phyloP scores from a whole-genome alignment of 1,140 invertebrate species.

The Leguminivora glycinivorella region DNA sequence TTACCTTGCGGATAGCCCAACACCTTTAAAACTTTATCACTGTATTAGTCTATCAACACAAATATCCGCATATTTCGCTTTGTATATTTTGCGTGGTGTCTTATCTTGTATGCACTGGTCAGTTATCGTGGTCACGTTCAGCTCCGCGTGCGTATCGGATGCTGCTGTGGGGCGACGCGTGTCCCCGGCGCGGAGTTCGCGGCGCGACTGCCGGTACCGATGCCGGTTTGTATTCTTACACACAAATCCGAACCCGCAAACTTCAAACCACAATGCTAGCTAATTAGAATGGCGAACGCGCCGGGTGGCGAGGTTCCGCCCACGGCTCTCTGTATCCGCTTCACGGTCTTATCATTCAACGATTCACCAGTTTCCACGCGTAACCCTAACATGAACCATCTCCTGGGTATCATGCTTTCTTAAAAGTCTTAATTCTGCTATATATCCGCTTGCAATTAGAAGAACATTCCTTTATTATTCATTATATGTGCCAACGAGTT shows the following conservation, averaged over 20 bases:
- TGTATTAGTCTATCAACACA: slow-evolving; percentile 16
- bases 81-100: slow-evolving; percentile 18
- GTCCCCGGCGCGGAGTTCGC: slow-evolving; percentile 50
- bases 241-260: slow-evolving; percentile 47
- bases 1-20: slow-evolving; percentile 19
- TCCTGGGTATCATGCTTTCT: background rate
- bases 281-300: slow-evolving; percentile 75
- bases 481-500: slow-evolving; percentile 4
- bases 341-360: slow-evolving; percentile 54
- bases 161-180: slow-evolving; percentile 44
- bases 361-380: slow-evolving; percentile 43
- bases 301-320: slow-evolving; percentile 63
- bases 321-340: slow-evolving; percentile 74
- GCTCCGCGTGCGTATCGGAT: slow-evolving; percentile 44
- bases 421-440: background rate
- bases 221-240: slow-evolving; percentile 38
- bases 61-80: background rate
- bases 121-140: slow-evolving; percentile 69
- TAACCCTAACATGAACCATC: slow-evolving; percentile 45
- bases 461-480: background rate
- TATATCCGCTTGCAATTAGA: background rate
- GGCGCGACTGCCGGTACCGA: slow-evolving; percentile 66
- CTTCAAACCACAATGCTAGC: slow-evolving; percentile 72
- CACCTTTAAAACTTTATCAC: slow-evolving; percentile 25
- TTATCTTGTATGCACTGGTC: slow-evolving; percentile 49